Evolutionary conservation across 2,113 vertebrate species (phyloP).

Genomic region (Eulemur macaco): DNA sequence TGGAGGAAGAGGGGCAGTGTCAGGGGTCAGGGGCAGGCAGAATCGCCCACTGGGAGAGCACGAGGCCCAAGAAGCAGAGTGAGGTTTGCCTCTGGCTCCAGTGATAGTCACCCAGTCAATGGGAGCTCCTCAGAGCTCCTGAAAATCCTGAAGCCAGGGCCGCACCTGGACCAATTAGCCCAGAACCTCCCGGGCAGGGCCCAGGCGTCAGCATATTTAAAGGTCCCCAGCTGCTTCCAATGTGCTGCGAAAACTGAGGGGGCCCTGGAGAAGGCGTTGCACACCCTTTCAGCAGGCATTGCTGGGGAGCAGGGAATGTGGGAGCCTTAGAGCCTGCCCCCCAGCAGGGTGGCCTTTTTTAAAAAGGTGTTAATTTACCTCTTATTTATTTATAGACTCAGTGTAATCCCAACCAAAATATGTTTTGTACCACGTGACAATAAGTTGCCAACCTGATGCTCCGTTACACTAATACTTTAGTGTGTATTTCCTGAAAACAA

Average conservation of each 20-base stretch:
- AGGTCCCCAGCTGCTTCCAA: neutral
- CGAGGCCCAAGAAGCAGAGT: neutral
- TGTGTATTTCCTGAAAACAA: neutral
- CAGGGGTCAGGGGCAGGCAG: neutral
- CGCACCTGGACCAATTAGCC: no score
- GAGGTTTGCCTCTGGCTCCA: neutral
- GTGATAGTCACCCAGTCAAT: neutral
- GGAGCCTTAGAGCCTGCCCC: neutral
- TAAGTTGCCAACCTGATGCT: neutral
- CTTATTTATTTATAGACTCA: neutral
- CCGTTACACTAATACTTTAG: neutral
- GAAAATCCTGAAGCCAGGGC: neutral
- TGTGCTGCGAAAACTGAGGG: neutral
- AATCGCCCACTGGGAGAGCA: neutral
- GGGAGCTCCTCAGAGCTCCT: neutral
- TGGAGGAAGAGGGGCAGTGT: neutral
- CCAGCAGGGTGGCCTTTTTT: neutral
- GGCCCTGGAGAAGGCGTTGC: neutral
- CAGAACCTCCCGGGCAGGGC: neutral
- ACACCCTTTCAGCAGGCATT: neutral
- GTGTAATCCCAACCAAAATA: neutral
- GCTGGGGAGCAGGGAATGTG: fast-evolving
- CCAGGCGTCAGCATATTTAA: neutral
- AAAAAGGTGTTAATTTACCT: neutral
- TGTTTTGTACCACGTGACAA: no score